Evolutionary conservation across 2,113 vertebrate species (phyloP).

Genomic region (Pithys albifrons): DNA sequence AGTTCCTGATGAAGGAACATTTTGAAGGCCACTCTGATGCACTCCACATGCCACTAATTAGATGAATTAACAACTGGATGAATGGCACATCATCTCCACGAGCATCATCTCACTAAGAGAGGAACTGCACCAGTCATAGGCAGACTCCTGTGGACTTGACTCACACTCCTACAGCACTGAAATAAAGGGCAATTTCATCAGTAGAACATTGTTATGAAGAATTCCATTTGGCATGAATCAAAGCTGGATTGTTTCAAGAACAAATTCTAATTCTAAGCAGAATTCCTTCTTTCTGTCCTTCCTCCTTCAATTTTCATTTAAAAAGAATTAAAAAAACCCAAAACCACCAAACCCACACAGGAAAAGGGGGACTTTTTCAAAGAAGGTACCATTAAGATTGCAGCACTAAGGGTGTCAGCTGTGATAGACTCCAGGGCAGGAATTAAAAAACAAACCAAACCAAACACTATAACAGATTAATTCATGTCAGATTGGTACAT

Average conservation of each 20-base stretch:
- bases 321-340: not conserved
- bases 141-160: not conserved
- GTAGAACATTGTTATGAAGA: not conserved
- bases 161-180: not conserved
- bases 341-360: not conserved
- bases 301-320: not conserved
- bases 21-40: not conserved
- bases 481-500: not conserved
- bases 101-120: not conserved
- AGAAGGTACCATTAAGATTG: not conserved
- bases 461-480: not conserved
- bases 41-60: not conserved
- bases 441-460: not conserved
- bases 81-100: not conserved
- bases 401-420: not conserved
- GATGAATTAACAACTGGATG: not conserved
- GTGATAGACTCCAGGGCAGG: not conserved
- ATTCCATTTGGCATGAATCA: not conserved
- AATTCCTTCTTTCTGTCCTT: not conserved
- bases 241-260: not conserved
- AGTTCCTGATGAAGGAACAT: not conserved
- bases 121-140: not conserved
- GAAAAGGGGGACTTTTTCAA: not conserved
- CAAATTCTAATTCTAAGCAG: not conserved
- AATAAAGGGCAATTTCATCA: not conserved